Base-by-base conservation (phyloP, 2,888 invertebrate genomes). In the Clanis bilineata region DNA sequence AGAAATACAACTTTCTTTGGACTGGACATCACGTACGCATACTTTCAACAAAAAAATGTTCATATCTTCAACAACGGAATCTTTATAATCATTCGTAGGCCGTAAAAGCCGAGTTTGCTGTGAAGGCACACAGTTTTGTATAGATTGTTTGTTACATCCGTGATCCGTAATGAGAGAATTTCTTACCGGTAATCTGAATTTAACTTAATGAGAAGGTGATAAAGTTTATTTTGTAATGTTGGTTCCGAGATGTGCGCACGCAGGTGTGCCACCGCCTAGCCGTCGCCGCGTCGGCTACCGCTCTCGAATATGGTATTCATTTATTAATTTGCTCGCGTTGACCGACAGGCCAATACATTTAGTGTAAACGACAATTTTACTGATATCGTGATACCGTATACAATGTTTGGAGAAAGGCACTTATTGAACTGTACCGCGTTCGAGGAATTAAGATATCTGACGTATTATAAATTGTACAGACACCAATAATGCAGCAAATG, bases 251-350 rank as follows among this genome's bases (percentile, higher is more conserved):
- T 90, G 90, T 82, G 83, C 82, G 70, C 72, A 72, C 90, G 91
- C 91, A 91, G 91, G 91, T 91, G 91, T 90, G 79, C 90, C 79
- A 79, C 86, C 91, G 91, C 85, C 91, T 83, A 83, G 80, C 82
- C 86, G 91, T 86, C 91, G 90, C 91, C 90, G 80, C 78, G 51
- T 51, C 51, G 80, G 84, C 89, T 87, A 86, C 88, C 84, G 82
- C 86, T 85, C 86, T 87, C 83, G 80, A 83, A 85, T 88, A 89
- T 86, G 85, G 87, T 86, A 88, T 89, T 86, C 88, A 88, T 90
- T 88, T 91, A 90, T 90, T 90, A 90, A 90, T 90, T 90, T 90
- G 85, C 88, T 86, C 84, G 82, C 79, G 79, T 81, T 86, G 86
- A 86, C 85, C 83, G 80, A 78, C 80, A 78, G 77, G 72, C 70